Percentiles rank a stretch among this genome's conserved stretches.
phyloP scores from a whole-genome alignment of 2,797 vertebrate species.

The Gymnocypris eckloni region DNA sequence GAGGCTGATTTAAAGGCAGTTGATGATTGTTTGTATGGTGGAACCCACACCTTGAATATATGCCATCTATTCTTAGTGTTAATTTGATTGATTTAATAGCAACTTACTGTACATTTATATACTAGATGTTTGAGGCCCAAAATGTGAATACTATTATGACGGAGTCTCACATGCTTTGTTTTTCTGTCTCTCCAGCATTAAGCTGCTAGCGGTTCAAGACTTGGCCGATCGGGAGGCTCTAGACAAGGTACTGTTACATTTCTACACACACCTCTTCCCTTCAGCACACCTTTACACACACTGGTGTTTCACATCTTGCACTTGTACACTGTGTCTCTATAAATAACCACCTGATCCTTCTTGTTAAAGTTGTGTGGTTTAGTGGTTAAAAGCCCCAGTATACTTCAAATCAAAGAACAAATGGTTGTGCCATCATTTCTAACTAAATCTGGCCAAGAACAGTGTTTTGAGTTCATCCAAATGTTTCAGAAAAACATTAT shows the following conservation, averaged over 20 bases:
- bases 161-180: conserved; percentile 3
- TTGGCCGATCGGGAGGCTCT: conserved; percentile 89
- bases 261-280: neutral
- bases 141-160: neutral
- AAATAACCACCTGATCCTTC: neutral
- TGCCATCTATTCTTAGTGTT: neutral
- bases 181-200: conserved; percentile 81
- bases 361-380: neutral
- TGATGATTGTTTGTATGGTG: too few relatives aligned
- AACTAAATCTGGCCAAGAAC: neutral
- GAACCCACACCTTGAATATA: neutral
- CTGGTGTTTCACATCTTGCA: neutral
- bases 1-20: too few relatives aligned
- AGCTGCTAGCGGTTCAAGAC: conserved; percentile 94
- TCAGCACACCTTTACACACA: neutral
- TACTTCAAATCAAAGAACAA: neutral
- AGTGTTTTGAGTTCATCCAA: neutral
- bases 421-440: neutral
- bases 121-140: neutral
- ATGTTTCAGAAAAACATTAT: neutral
- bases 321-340: neutral
- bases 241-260: conserved; percentile 82
- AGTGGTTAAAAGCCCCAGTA: neutral
- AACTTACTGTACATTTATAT: neutral
- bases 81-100: neutral